Conservation (phyloP, 1,140 invertebrate genomes). For the Drosophila setifemur region DNA sequence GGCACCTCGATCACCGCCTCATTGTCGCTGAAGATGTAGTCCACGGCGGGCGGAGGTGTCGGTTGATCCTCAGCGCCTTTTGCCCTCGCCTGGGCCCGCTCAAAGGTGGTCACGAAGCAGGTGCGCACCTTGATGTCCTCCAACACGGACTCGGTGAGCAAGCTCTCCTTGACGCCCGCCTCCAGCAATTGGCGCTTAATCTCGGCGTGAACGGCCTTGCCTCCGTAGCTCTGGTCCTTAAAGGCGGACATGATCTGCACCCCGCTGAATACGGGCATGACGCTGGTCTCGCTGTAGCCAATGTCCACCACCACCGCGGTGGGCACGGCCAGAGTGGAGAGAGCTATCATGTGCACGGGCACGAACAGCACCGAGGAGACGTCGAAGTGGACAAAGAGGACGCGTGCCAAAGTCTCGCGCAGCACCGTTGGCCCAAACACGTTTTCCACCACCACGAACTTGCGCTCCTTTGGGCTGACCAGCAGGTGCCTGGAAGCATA, state of each 20-base stretch:
- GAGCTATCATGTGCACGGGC: conserved; percentile 90
- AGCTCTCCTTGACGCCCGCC: conserved; percentile 82
- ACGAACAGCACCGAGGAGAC: conserved; percentile 89
- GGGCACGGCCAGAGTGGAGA: conserved; percentile 89
- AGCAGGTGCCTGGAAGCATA: conserved; percentile 88
- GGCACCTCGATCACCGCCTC: conserved; percentile 85
- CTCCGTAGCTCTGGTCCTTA: conserved; percentile 89
- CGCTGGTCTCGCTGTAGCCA: conserved; percentile 91
- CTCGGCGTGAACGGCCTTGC: conserved; percentile 86
- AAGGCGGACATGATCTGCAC: conserved; percentile 91
- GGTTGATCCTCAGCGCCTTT: conserved; percentile 83
- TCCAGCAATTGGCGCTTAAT: conserved; percentile 82
- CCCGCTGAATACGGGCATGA: conserved; percentile 93
- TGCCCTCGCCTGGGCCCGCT: conserved; percentile 86
- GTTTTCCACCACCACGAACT: conserved; percentile 95
- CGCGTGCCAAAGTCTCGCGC: conserved; percentile 93
- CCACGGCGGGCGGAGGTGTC: conserved; percentile 85
- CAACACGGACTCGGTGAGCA: conserved; percentile 84
- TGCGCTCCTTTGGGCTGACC: conserved; percentile 95
- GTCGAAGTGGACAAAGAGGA: conserved; percentile 96
- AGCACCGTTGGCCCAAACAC: conserved; percentile 91
- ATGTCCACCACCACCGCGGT: conserved; percentile 93
- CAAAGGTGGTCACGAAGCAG: conserved; percentile 92
- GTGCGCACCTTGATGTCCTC: conserved; percentile 89
- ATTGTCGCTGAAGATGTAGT: conserved; percentile 88